These are phyloP conservation scores for Eupeodes corollae DNA, from an alignment of 1,140 invertebrate genomes.

Conservation along the genomic window DNA sequence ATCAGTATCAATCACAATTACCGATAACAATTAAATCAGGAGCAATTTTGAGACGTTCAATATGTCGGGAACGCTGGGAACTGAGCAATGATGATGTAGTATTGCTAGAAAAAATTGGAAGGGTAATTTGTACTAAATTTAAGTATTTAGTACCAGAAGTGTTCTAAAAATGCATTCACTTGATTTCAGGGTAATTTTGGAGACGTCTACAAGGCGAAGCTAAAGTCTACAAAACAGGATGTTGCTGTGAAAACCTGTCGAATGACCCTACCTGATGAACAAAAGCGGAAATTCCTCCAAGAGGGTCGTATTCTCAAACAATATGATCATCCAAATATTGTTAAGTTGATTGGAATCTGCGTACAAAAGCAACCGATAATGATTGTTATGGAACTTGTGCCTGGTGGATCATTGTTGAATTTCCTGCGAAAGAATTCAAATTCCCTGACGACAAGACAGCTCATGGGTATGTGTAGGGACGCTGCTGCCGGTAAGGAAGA, in stretches of 20 bases:
- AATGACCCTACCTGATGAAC: slow-evolving; percentile 85
- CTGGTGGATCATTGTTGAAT: slow-evolving; percentile 78
- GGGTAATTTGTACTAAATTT: slow-evolving; percentile 47
- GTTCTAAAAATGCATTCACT: neutral
- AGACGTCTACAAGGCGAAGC: slow-evolving; percentile 85
- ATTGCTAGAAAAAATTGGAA: slow-evolving; percentile 86
- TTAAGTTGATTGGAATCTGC: slow-evolving; percentile 93
- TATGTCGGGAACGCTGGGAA: slow-evolving; percentile 89
- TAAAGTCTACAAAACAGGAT: slow-evolving; percentile 68
- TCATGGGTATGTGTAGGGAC: slow-evolving; percentile 86
- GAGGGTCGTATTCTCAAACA: slow-evolving; percentile 92
- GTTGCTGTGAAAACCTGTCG: slow-evolving; percentile 95
- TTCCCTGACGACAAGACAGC: slow-evolving; percentile 54
- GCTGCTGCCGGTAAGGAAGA: slow-evolving; percentile 60
- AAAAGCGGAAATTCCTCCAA: slow-evolving; percentile 91
- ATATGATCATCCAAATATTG: slow-evolving; percentile 94
- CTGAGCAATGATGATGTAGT: slow-evolving; percentile 92
- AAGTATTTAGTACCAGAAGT: neutral
- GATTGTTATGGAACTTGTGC: slow-evolving; percentile 98
- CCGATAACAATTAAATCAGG: slow-evolving; percentile 87
- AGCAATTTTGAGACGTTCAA: slow-evolving; percentile 74
- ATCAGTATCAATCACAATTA: slow-evolving; percentile 71
- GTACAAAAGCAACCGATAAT: slow-evolving; percentile 97
- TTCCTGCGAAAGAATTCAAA: slow-evolving; percentile 71
- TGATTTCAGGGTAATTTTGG: slow-evolving; percentile 84